phyloP scores from a whole-genome alignment of 2,113 vertebrate species.

The Tetraodon nigroviridis region DNA sequence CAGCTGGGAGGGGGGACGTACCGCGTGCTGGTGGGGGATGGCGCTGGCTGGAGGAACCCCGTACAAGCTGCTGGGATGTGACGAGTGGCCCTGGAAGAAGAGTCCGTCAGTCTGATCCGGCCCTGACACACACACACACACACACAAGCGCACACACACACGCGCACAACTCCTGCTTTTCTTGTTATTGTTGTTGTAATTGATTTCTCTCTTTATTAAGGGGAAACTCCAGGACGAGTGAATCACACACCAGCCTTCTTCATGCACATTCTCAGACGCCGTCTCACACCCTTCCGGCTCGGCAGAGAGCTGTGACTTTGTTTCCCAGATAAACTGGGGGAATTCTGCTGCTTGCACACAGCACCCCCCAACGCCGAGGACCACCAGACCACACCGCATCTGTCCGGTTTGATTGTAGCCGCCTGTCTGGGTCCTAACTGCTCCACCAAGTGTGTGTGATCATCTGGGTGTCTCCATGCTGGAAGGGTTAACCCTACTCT shows the following conservation, averaged over 20 bases:
- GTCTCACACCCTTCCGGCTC: conserved; percentile 50
- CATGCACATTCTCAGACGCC: conserved; percentile 51
- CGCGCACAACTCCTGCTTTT: not conserved
- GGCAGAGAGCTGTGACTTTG: conserved; percentile 51
- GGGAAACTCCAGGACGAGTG: conserved; percentile 38
- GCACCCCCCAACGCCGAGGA: too few relatives aligned
- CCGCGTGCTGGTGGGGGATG: conserved; percentile 82
- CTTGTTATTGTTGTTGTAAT: too few relatives aligned
- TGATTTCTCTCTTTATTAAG: not conserved
- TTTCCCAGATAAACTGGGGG: conserved; percentile 56
- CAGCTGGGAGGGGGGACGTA: conserved; percentile 66
- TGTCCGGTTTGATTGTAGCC: too few relatives aligned
- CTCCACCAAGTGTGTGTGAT: too few relatives aligned
- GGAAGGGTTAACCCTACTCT: too few relatives aligned
- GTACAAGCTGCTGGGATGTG: conserved; percentile 85
- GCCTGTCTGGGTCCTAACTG: too few relatives aligned
- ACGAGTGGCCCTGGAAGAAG: conserved; percentile 80
- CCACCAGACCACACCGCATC: too few relatives aligned
- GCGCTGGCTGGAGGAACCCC: conserved; percentile 75
- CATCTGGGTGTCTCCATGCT: too few relatives aligned
- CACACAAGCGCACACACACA: conserved; percentile 1
- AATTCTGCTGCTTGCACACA: conserved; percentile 45
- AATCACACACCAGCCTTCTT: conserved; percentile 42
- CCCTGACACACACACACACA: conserved; percentile 6
- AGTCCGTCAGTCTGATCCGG: conserved; percentile 48